phyloP scores from a whole-genome alignment of 2,888 invertebrate genomes.

The Troides oblongomaculatus region DNA sequence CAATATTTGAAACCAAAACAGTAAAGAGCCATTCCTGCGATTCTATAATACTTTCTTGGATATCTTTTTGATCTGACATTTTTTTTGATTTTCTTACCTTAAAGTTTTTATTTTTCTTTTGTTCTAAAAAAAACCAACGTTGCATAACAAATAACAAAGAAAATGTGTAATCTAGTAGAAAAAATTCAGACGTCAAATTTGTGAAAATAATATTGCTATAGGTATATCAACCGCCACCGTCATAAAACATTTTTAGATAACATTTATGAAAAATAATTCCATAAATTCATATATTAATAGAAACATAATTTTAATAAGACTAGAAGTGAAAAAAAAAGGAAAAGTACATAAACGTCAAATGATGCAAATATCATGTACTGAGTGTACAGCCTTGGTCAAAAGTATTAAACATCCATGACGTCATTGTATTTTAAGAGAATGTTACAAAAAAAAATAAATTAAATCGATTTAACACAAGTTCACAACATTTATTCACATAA shows the following conservation, averaged over 20 bases:
- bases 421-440: too few species aligned
- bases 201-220: background rate
- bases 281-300: background rate
- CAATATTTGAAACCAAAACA: constrained; percentile 76
- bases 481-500: too few species aligned
- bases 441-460: too few species aligned
- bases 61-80: constrained; percentile 49
- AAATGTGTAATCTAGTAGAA: background rate
- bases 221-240: background rate
- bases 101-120: constrained; percentile 52
- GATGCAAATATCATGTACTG: too few species aligned
- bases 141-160: constrained; percentile 68
- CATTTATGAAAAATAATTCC: background rate
- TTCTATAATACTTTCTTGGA: constrained; percentile 45
- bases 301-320: background rate
- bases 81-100: constrained; percentile 51
- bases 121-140: constrained; percentile 83
- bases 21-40: constrained; percentile 64
- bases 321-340: background rate
- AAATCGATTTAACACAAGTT: too few species aligned
- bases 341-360: background rate
- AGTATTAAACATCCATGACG: too few species aligned
- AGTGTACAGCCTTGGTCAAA: too few species aligned
- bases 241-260: background rate
- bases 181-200: background rate